Evolutionary conservation across 2,888 invertebrate genomes (phyloP).

Genomic region (Leptinotarsa peninsularis): DNA sequence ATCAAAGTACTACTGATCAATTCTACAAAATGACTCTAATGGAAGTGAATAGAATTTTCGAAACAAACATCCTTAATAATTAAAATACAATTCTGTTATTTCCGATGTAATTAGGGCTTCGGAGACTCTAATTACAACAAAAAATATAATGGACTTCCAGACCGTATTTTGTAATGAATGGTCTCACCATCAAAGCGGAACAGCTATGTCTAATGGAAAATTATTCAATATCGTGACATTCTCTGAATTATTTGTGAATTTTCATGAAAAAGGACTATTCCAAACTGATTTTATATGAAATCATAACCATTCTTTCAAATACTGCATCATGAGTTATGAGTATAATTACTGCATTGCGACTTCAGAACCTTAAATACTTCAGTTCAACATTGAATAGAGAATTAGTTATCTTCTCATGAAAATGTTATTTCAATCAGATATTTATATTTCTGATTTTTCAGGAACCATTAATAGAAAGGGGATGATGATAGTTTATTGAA

Average conservation of each 20-base stretch:
- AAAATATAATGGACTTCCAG: slow-evolving; percentile 16
- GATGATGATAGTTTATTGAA: too few relatives aligned
- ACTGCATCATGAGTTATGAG: neutral
- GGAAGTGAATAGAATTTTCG: slow-evolving; percentile 32
- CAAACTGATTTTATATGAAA: neutral
- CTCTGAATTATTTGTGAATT: neutral
- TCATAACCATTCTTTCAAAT: neutral
- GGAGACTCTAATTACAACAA: slow-evolving; percentile 22
- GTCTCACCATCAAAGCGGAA: neutral
- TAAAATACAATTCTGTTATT: slow-evolving; percentile 27
- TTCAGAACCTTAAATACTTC: too few relatives aligned
- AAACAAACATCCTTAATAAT: slow-evolving; percentile 39
- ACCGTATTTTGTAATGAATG: neutral
- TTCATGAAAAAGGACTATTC: neutral
- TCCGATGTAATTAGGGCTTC: slow-evolving; percentile 8
- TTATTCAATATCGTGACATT: slow-evolving; percentile 16
- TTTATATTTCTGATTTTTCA: too few relatives aligned
- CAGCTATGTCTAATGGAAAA: neutral
- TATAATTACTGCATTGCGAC: neutral
- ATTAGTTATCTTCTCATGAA: too few relatives aligned
- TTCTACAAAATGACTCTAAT: slow-evolving; percentile 35
- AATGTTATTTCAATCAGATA: too few relatives aligned
- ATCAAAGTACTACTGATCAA: slow-evolving; percentile 24
- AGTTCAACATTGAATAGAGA: too few relatives aligned
- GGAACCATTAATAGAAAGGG: too few relatives aligned